Conservation (phyloP, 2,113 vertebrate species). For the Eurypyga helias region DNA sequence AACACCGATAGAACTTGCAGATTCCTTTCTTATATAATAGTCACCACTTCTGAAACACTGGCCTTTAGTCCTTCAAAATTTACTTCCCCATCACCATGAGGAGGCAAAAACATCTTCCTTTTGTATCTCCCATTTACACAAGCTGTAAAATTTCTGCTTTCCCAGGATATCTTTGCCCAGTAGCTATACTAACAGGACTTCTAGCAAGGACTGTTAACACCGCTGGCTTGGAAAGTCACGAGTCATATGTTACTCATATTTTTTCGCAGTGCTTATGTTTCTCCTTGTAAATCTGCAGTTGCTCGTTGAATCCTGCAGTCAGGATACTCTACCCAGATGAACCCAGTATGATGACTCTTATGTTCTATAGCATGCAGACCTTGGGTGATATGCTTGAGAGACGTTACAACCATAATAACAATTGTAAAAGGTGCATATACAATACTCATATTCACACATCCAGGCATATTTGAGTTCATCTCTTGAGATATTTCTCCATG, state of each 20-base stretch:
- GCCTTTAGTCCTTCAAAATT: neutral
- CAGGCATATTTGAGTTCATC: neutral
- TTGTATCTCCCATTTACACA: neutral
- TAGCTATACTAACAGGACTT: neutral
- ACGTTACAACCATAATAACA: neutral
- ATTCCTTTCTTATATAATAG: neutral
- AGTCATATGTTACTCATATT: neutral
- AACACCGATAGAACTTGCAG: neutral
- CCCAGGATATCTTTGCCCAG: neutral
- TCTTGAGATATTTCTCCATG: neutral
- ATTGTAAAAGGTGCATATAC: neutral
- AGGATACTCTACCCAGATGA: neutral
- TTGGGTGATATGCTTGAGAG: neutral
- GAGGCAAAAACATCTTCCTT: neutral
- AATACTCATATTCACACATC: neutral
- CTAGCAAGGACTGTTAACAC: neutral
- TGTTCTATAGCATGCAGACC: neutral
- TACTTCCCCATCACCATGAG: accelerated
- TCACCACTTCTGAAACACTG: neutral
- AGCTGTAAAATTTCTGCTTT: neutral
- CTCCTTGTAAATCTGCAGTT: neutral
- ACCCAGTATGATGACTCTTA: neutral
- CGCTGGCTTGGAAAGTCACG: neutral
- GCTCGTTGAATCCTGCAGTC: neutral
- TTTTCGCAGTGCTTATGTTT: neutral